A percentile compares a stretch with the other conserved stretches of the same genome.
Conservation (phyloP, 2,797 vertebrate genomes). For the Sebastes kiyomatsui region DNA sequence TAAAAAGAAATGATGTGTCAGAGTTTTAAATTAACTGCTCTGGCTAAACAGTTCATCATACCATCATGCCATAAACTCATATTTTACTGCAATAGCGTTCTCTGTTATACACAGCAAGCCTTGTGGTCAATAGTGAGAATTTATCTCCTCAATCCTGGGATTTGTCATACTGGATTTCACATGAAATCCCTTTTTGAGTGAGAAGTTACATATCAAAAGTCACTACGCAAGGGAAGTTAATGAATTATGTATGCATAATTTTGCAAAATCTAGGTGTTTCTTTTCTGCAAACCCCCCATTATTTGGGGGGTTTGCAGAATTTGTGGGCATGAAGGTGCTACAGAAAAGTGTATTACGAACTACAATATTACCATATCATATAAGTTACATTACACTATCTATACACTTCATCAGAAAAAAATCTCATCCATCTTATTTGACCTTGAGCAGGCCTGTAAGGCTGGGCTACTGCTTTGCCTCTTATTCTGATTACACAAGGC, state of each 20-base stretch:
- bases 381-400: not conserved
- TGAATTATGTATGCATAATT: not conserved
- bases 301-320: not conserved
- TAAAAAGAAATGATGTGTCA: not conserved
- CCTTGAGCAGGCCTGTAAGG: conserved; percentile 53
- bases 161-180: not conserved
- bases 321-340: not conserved
- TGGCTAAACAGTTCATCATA: not conserved
- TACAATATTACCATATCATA: too few relatives aligned
- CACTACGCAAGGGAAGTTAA: not conserved
- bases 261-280: not conserved
- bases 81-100: not conserved
- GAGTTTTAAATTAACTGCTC: not conserved
- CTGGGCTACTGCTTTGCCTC: not conserved
- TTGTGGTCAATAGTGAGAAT: not conserved
- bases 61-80: not conserved
- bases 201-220: not conserved
- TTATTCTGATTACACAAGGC: not conserved
- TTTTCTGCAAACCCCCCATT: not conserved
- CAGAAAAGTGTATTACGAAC: not conserved
- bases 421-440: conserved; percentile 25
- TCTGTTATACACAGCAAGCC: not conserved
- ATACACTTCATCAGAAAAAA: not conserved
- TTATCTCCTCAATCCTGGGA: not conserved
- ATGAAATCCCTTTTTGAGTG: not conserved